Base-by-base conservation (phyloP, 30 jellyfish, hydroid and myxozoan species). In the Aurelia aurita complex sp. Pacific region DNA sequence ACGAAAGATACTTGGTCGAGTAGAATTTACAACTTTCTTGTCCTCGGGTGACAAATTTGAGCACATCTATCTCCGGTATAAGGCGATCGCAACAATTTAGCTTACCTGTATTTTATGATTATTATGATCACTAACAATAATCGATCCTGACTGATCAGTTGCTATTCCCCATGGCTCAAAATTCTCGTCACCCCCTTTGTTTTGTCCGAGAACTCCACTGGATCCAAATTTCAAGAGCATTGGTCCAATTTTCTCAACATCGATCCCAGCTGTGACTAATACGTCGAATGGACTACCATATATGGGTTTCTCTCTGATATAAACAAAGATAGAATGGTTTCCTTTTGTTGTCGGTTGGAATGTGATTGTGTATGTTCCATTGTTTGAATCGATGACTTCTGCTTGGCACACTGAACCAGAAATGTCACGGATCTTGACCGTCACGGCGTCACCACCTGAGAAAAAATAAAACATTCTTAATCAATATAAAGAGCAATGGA, bases 121-220 rank as follows among this genome's bases (percentile, higher is more conserved):
- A 73, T 89, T 88, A 61, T 94, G 99, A 69, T 94, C 99, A 19
- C 97, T 89, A 61, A 88, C 97, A 53, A 89, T 16, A 50, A 89
- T 86, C 53, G 77, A 73, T 5, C 97, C 99, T 13, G 85, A 53
- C 14, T 80, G 85, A 69, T 89, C 77, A 15, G 94, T 68, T n/a
- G 88, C 95, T 35, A 94, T 59, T 18, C 99, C 99, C 99, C 99
- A 94, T 42, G 99, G 99, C 96, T 94, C 99, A 76, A 90, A 94
- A 57, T 71, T 82, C 46, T 94, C 99, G 50, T 94, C 94, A n/a
- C 42, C 65, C 55, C 77, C 89, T 43, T 76, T 78, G 55, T 52
- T 64, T 42, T 91, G 83, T 23, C 88, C 90, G 0, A 80, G 34
- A 9, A 94, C 89, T 19, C 99, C 99, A 12, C 67, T 76, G 23